phyloP scores from a whole-genome alignment of 2,113 vertebrate genomes.

The Podarcis cretensis region DNA sequence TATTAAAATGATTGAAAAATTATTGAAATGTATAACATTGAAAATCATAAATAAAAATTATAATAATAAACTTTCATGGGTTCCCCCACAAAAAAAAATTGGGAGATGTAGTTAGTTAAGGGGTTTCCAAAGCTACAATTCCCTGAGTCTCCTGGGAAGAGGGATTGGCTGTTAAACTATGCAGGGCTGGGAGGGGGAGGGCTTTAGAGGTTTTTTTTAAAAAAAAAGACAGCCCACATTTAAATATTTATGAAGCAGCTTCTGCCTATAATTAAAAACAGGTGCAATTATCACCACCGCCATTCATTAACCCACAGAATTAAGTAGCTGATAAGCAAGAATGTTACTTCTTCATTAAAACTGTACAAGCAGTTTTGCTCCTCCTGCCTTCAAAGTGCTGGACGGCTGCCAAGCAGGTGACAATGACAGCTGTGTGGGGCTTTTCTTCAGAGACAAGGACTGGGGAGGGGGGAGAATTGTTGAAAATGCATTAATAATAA shows the following conservation, averaged over 20 bases:
- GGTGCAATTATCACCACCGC: neutral
- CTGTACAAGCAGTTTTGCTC: neutral
- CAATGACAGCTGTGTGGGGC: neutral
- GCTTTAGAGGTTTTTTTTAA: no score
- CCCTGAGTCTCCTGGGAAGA: no score
- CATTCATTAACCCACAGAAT: neutral
- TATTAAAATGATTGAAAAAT: no score
- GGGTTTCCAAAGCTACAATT: neutral
- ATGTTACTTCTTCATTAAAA: conserved; percentile 28
- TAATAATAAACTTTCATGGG: no score
- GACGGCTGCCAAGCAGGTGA: neutral
- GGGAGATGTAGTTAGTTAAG: neutral
- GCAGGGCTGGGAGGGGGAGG: no score
- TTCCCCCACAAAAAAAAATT: no score
- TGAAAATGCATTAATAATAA: neutral
- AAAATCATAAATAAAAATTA: no score
- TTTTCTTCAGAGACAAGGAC: neutral
- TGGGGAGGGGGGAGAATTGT: neutral
- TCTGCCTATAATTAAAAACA: conserved; percentile 22
- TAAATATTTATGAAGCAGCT: neutral
- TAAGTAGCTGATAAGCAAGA: neutral
- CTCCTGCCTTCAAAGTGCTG: neutral
- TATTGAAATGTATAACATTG: no score
- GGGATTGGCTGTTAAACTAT: no score
- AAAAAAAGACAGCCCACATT: neutral